These are phyloP conservation scores for Nothobranchius furzeri DNA, from an alignment of 2,113 vertebrate species.

Conservation along the genomic window DNA sequence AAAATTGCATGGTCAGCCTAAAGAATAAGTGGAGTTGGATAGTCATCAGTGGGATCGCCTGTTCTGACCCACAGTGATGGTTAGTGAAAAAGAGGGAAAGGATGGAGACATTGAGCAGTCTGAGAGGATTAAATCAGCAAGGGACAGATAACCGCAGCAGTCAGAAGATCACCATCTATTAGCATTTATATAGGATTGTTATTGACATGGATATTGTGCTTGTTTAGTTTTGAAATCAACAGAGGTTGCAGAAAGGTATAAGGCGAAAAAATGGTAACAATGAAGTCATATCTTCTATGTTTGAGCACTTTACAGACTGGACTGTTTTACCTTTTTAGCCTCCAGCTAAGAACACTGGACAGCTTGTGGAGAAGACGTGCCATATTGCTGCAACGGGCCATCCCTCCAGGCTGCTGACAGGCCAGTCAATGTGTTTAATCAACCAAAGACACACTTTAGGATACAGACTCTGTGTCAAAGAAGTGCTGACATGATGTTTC, in stretches of 20 bases:
- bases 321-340: conserved; percentile 34
- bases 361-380: conserved; percentile 17
- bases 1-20: conserved; percentile 67
- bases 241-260: neutral
- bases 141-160: conserved; percentile 38
- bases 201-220: conserved; percentile 7
- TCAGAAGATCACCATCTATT: conserved; percentile 46
- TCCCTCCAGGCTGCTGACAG: conserved; percentile 62
- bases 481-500: conserved; percentile 64
- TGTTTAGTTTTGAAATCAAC: conserved; percentile 25
- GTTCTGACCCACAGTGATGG: conserved; percentile 27
- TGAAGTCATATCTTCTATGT: conserved; percentile 25
- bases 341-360: conserved; percentile 22
- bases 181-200: conserved; percentile 46
- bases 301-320: conserved; percentile 6
- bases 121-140: conserved; percentile 46
- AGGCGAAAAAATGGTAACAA: conserved; percentile 14
- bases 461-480: conserved; percentile 56
- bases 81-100: neutral
- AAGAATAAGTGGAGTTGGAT: conserved; percentile 39
- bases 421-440: conserved; percentile 70
- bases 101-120: conserved; percentile 24
- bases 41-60: conserved; percentile 46
- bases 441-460: conserved; percentile 58
- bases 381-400: conserved; percentile 38